Percentiles rank a stretch among this genome's conserved stretches.
phyloP scores from a whole-genome alignment of 2,797 vertebrate genomes.

The Sciaenops ocellatus region DNA sequence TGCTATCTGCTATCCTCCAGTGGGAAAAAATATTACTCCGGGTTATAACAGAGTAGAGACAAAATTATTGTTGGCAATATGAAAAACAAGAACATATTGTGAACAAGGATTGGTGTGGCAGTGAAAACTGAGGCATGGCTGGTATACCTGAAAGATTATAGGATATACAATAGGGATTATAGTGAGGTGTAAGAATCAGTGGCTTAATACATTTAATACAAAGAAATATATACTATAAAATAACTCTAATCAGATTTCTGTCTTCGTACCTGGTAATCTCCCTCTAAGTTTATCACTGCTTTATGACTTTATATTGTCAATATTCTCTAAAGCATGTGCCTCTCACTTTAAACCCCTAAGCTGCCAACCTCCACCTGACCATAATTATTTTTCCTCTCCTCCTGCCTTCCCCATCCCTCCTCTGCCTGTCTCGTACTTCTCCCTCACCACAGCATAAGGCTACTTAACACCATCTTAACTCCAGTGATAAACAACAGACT shows the following conservation, averaged over 20 bases:
- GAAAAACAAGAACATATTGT: conserved; percentile 17
- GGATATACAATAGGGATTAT: conserved; percentile 15
- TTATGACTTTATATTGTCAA: conserved; percentile 48
- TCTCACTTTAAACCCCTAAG: conserved; percentile 42
- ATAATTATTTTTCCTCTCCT: conserved; percentile 65
- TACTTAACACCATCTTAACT: conserved; percentile 79
- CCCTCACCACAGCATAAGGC: conserved; percentile 60
- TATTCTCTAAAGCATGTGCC: conserved; percentile 37
- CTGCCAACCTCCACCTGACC: conserved; percentile 43
- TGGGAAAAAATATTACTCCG: conserved; percentile 3
- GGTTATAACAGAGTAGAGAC: neutral
- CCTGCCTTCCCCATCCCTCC: conserved; percentile 30
- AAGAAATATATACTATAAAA: conserved; percentile 9
- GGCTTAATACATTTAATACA: conserved; percentile 3
- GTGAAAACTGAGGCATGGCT: conserved; percentile 6
- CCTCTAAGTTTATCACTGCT: conserved; percentile 21
- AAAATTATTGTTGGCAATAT: conserved; percentile 13
- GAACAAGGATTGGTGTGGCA: conserved; percentile 1
- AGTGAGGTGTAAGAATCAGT: conserved; percentile 16
- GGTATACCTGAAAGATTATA: conserved; percentile 10
- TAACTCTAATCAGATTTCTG: conserved; percentile 9
- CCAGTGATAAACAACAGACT: conserved; percentile 77
- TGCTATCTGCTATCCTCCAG: neutral
- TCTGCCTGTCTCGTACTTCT: conserved; percentile 53
- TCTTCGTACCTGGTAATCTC: conserved; percentile 23